These are phyloP conservation scores for Eupithecia tripunctaria DNA, from an alignment of 2,888 invertebrate genomes.

Conservation along the genomic window DNA sequence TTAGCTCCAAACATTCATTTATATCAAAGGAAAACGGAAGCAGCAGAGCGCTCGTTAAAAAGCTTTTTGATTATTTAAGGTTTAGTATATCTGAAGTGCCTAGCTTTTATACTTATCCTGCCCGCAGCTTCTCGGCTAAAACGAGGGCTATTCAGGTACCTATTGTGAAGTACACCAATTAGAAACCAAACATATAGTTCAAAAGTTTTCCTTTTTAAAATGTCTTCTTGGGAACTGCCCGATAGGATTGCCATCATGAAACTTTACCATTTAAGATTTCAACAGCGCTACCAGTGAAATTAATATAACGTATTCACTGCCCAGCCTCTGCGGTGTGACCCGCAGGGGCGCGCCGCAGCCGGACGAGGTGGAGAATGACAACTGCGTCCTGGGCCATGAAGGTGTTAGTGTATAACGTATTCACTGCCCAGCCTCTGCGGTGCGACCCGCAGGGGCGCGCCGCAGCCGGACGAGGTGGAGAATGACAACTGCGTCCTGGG, in stretches of 20 bases:
- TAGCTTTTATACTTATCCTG: background rate
- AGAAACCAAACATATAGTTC: background rate
- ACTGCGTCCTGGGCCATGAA: too few species aligned
- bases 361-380: too few species aligned
- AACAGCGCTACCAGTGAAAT: background rate
- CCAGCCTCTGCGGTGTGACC: too few species aligned
- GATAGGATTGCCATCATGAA: background rate
- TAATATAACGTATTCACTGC: too few species aligned
- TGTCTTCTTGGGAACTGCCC: background rate
- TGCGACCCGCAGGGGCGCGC: too few species aligned
- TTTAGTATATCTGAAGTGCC: background rate
- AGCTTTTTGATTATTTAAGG: slow-evolving; percentile 7
- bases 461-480: too few species aligned
- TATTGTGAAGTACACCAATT: background rate
- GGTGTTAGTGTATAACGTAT: too few species aligned
- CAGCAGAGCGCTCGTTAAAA: slow-evolving; percentile 6
- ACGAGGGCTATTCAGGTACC: background rate
- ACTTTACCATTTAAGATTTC: background rate
- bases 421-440: too few species aligned
- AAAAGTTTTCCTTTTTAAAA: background rate
- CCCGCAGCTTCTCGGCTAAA: too few species aligned
- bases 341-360: too few species aligned
- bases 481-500: too few species aligned
- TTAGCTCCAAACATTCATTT: slow-evolving; percentile 48
- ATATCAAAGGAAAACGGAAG: slow-evolving; percentile 18